Evolutionary conservation across 1,140 invertebrate genomes (phyloP).

Genomic region (Choristoneura fumiferana): DNA sequence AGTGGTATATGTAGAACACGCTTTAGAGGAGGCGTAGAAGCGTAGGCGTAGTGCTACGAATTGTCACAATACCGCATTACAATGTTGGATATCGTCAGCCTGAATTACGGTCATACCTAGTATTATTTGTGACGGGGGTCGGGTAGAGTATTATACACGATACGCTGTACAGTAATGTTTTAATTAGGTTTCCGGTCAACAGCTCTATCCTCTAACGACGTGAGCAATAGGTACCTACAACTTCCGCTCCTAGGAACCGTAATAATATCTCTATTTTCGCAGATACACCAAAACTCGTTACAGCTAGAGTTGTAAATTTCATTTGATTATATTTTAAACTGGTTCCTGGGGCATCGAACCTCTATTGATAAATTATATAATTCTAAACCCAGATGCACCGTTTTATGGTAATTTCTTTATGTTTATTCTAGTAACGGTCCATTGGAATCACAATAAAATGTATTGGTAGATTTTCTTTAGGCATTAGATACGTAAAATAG

Average conservation of each 20-base stretch:
- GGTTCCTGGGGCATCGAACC: slow-evolving; percentile 37
- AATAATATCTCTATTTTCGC: slow-evolving; percentile 13
- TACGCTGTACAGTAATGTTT: too few species aligned
- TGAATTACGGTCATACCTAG: too few species aligned
- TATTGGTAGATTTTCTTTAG: too few species aligned
- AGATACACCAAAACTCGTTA: slow-evolving; percentile 4
- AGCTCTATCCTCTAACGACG: background rate
- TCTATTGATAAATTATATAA: slow-evolving; percentile 30
- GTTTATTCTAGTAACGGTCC: slow-evolving; percentile 14
- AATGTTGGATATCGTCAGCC: too few species aligned
- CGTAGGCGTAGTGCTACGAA: slow-evolving; percentile 1
- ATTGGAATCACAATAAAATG: background rate
- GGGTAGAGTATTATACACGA: too few species aligned
- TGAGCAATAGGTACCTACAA: background rate
- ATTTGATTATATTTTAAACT: slow-evolving; percentile 30
- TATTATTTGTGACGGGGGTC: too few species aligned
- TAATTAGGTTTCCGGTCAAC: too few species aligned
- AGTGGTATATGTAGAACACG: background rate
- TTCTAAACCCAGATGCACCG: slow-evolving; percentile 9
- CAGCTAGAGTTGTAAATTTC: slow-evolving; percentile 7
- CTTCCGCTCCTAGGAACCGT: slow-evolving; percentile 9
- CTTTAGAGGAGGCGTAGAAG: background rate
- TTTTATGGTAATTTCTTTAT: slow-evolving; percentile 10
- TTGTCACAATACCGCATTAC: background rate
- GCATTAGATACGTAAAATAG: too few species aligned